These are phyloP conservation scores for Drosophila baimaii DNA, from an alignment of 1,140 invertebrate genomes.

Conservation along the genomic window DNA sequence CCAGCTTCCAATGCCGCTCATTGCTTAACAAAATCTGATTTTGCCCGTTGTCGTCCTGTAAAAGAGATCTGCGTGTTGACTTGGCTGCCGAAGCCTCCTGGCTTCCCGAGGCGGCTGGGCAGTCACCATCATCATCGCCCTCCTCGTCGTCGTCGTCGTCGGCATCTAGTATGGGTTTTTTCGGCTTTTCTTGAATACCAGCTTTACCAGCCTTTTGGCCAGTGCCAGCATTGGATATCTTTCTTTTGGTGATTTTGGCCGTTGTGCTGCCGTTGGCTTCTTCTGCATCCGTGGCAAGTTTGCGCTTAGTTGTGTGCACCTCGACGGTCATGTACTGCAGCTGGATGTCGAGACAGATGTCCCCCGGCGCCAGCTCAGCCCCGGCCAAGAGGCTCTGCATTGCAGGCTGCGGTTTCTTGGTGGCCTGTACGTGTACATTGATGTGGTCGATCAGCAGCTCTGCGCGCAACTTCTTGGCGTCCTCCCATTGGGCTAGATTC, in stretches of 20 bases:
- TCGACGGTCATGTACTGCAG: slow-evolving; percentile 47
- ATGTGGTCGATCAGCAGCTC: slow-evolving; percentile 58
- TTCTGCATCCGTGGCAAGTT: slow-evolving; percentile 13
- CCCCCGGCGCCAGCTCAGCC: background rate
- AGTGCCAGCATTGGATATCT: background rate
- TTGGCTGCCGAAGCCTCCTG: too few species aligned
- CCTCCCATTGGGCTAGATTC: slow-evolving; percentile 7
- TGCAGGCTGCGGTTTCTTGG: background rate
- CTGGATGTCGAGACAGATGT: slow-evolving; percentile 35
- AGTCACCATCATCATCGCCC: too few species aligned
- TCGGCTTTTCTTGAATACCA: background rate
- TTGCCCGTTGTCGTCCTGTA: too few species aligned
- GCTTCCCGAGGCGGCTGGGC: too few species aligned
- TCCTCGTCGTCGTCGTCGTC: too few species aligned
- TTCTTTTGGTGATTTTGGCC: background rate
- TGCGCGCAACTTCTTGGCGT: slow-evolving; percentile 25
- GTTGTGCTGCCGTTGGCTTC: slow-evolving; percentile 11
- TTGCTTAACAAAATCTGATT: too few species aligned
- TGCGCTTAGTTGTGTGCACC: slow-evolving; percentile 18
- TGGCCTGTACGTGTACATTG: slow-evolving; percentile 32
- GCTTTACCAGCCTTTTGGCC: background rate
- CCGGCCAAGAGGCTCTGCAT: slow-evolving; percentile 11
- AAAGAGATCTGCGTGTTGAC: too few species aligned
- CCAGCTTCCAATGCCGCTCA: too few species aligned
- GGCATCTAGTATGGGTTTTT: too few species aligned